These are phyloP conservation scores for Xenopus borealis DNA, from an alignment of 2,113 vertebrate genomes.

Conservation along the genomic window DNA sequence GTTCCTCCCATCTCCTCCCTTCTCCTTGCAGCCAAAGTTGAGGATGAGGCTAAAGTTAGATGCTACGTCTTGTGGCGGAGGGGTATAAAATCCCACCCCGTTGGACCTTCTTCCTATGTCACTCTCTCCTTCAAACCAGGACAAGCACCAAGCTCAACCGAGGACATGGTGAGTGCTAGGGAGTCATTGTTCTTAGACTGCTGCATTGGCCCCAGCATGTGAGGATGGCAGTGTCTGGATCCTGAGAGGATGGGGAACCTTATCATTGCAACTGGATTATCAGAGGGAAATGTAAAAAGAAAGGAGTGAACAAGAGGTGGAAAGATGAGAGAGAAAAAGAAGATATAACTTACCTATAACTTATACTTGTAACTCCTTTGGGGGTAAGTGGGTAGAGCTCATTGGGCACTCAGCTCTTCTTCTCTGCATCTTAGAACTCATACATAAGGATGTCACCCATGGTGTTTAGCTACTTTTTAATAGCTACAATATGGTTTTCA, in stretches of 20 bases:
- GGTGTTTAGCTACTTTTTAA: too few species aligned
- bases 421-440: too few species aligned
- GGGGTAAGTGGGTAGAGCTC: too few species aligned
- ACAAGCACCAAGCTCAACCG: slow-evolving; percentile 44
- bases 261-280: neutral
- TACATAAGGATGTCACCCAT: too few species aligned
- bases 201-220: neutral
- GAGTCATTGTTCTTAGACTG: neutral
- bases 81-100: slow-evolving; percentile 58
- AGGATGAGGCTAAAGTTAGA: slow-evolving; percentile 60
- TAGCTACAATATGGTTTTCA: too few species aligned
- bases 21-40: slow-evolving; percentile 51
- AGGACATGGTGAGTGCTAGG: slow-evolving; percentile 61
- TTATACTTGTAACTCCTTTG: too few species aligned
- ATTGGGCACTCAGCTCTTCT: too few species aligned
- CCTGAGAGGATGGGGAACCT: neutral
- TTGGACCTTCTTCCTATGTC: slow-evolving; percentile 33
- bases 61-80: slow-evolving; percentile 43
- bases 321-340: too few species aligned
- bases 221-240: neutral
- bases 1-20: slow-evolving; percentile 63
- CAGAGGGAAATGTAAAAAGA: too few species aligned
- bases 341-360: too few species aligned
- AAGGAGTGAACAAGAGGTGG: neutral
- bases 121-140: slow-evolving; percentile 45